Conservation (phyloP, 2,888 invertebrate genomes). For the Leptogaster cylindrica region DNA sequence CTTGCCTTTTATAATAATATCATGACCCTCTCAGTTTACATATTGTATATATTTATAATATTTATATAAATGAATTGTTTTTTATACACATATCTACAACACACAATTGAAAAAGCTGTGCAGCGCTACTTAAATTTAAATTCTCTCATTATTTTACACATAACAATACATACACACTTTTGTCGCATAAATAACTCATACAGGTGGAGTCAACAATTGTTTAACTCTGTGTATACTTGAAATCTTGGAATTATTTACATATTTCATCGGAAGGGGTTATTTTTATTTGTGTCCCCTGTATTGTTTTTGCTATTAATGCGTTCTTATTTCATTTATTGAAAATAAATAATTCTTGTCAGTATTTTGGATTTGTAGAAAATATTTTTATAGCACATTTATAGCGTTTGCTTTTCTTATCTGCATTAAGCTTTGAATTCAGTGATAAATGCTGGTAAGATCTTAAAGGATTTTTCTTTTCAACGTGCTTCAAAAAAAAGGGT, state of each 20-base stretch:
- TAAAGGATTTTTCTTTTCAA: constrained; percentile 1
- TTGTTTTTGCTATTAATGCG: too few relatives aligned
- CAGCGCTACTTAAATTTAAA: constrained; percentile 44
- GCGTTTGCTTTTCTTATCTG: constrained; percentile 10
- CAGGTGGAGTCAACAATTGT: constrained; percentile 26
- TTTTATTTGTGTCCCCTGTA: too few relatives aligned
- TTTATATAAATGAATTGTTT: constrained; percentile 34
- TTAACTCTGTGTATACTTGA: constrained; percentile 9
- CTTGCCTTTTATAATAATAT: constrained; percentile 24
- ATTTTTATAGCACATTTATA: constrained; percentile 1
- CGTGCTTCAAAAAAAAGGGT: too few relatives aligned
- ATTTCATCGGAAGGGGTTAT: constrained; percentile 16
- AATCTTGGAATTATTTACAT: constrained; percentile 22
- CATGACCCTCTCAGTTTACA: constrained; percentile 20
- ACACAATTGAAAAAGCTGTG: constrained; percentile 43
- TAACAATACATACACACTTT: constrained; percentile 21
- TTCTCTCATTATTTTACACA: constrained; percentile 7
- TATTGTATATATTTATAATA: constrained; percentile 6
- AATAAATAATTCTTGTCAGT: constrained; percentile 5
- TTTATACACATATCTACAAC: constrained; percentile 43
- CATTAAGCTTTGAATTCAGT: neutral
- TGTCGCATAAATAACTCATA: constrained; percentile 25
- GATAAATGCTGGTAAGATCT: neutral
- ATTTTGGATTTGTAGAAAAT: constrained; percentile 14
- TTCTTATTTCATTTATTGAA: constrained; percentile 12